Base-by-base conservation (phyloP, 2,797 vertebrate species). In the Alauda arvensis region DNA sequence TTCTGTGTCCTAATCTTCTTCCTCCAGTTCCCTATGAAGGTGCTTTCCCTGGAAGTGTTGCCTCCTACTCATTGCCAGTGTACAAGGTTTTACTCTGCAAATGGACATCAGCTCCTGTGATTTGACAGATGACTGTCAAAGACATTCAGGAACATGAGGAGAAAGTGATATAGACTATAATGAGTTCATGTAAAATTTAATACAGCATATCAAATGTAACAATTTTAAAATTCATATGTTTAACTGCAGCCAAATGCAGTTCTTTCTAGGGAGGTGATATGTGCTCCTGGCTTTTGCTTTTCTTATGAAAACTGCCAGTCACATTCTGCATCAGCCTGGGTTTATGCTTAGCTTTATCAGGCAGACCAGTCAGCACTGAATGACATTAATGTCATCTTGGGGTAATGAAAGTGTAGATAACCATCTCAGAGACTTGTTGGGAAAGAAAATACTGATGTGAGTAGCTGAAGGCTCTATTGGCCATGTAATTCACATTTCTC, bases 371-470 rank as follows among this genome's bases (percentile, higher is more conserved):
- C 81, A 91, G 45, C 52, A 33, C 40, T 66, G 66, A 95, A 89
- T 21, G 42, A 34, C 80, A 66, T 92, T 91, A 86, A 77, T 88
- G 72, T 80, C 70, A 79, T 89, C 67, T 62, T 53, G 49, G 20
- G 39, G 51, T 86, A 92, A 91, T 89, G 75, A 68, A 94, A 90
- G 46, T 51, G n/a, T 42, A 84, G 79, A 87, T 88, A 94, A 94
- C 57, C 21, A 60, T 79, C 65, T 59, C 75, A 71, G 70, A 55
- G 52, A 33, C 34, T 77, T 46, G 26, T 33, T 79, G 55, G 52
- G 9, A 45, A 83, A 92, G 91, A 62, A 83, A 43, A 20, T 72
- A 67, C 63, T 34, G 34, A 84, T 49, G 37, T 51, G 84, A 83
- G 81, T 79, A 80, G 59, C 77, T 87, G 85, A 83, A 91, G 84